These are phyloP conservation scores for Catocala fraxini DNA, from an alignment of 2,888 invertebrate species.

Conservation along the genomic window DNA sequence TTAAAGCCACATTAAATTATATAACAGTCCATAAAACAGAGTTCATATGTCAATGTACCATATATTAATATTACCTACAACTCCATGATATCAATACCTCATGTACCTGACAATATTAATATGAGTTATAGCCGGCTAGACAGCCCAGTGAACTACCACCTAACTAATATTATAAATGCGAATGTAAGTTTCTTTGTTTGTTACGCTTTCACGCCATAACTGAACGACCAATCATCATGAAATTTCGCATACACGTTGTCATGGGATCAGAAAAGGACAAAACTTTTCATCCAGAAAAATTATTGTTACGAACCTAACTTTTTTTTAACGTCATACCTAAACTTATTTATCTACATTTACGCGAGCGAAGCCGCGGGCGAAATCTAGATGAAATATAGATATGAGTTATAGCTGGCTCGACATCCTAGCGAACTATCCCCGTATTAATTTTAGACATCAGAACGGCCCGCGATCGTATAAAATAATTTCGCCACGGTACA, in stretches of 20 bases:
- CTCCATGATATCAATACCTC: neutral
- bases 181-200: too few species aligned
- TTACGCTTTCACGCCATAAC: too few species aligned
- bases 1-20: too few species aligned
- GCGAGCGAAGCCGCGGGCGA: too few species aligned
- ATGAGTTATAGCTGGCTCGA: conserved; percentile 5
- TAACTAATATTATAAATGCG: too few species aligned
- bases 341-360: too few species aligned
- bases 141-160: neutral
- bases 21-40: conserved; percentile 11
- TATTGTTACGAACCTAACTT: too few species aligned
- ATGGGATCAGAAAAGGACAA: too few species aligned
- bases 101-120: conserved; percentile 2
- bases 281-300: too few species aligned
- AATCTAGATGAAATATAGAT: neutral
- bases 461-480: neutral
- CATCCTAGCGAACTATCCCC: neutral
- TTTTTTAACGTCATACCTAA: too few species aligned
- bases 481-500: conserved; percentile 1
- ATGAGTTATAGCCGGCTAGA: conserved; percentile 3
- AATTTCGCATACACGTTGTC: too few species aligned
- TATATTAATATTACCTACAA: conserved; percentile 3
- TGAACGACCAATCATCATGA: too few species aligned
- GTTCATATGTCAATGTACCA: conserved; percentile 22
- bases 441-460: neutral